Conservation (phyloP, 2,888 invertebrate genomes). For the Caenorhabditis panamensis region DNA sequence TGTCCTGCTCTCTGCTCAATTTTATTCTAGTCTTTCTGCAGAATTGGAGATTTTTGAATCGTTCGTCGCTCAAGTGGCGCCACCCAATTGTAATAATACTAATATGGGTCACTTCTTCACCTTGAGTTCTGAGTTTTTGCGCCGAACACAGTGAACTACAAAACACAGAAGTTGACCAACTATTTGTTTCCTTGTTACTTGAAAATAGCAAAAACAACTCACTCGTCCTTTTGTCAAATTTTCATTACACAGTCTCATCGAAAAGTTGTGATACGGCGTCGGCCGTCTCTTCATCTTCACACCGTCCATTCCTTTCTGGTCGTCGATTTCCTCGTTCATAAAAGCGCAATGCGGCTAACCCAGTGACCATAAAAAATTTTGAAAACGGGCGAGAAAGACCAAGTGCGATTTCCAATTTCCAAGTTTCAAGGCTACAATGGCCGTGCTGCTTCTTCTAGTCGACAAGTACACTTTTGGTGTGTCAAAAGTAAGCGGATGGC, state of each 20-base stretch:
- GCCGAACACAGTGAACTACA: too few relatives aligned
- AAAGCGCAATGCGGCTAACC: slow-evolving; percentile 42
- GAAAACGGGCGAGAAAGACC: slow-evolving; percentile 12
- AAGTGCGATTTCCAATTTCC: background rate
- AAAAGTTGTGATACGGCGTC: slow-evolving; percentile 33
- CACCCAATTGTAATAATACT: too few relatives aligned
- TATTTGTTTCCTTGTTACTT: too few relatives aligned
- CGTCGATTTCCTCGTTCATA: slow-evolving; percentile 23
- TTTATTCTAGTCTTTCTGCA: too few relatives aligned
- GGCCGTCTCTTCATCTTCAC: slow-evolving; percentile 11
- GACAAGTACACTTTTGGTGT: slow-evolving; percentile 49
- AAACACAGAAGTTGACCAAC: too few relatives aligned
- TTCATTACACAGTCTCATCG: slow-evolving; percentile 30
- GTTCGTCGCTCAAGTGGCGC: slow-evolving; percentile 1
- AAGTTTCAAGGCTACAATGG: slow-evolving; percentile 41
- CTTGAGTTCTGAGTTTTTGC: too few relatives aligned
- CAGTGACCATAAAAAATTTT: slow-evolving; percentile 52
- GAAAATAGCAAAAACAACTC: slow-evolving; percentile 11
- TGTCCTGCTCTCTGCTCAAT: background rate
- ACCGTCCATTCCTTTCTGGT: slow-evolving; percentile 15
- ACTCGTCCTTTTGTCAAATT: background rate
- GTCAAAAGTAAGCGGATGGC: slow-evolving; percentile 59
- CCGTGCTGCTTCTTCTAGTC: slow-evolving; percentile 21
- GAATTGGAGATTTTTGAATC: too few relatives aligned
- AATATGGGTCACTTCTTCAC: too few relatives aligned